These are phyloP conservation scores for Lycaena phlaeas DNA, from an alignment of 2,888 invertebrate genomes.

Conservation along the genomic window DNA sequence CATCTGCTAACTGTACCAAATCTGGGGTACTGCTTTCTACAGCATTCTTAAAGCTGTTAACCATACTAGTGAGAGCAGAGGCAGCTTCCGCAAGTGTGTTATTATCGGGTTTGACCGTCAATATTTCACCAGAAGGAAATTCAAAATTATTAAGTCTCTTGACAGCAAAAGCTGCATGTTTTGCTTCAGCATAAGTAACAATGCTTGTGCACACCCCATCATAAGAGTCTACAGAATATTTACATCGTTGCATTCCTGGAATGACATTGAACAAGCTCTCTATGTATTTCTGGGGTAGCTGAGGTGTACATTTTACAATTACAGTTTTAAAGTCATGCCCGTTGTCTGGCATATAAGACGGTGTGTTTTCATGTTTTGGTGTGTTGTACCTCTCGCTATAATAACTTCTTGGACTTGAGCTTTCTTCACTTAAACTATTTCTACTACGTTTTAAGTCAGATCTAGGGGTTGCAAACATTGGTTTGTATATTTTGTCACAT, in stretches of 20 bases:
- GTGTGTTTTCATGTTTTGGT: conserved; percentile 24
- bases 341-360: conserved; percentile 19
- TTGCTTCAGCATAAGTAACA: conserved; percentile 47
- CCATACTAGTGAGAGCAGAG: conserved; percentile 44
- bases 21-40: conserved; percentile 54
- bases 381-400: conserved; percentile 11
- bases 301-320: conserved; percentile 80
- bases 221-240: conserved; percentile 58
- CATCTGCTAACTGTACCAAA: conserved; percentile 80
- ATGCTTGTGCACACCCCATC: conserved; percentile 55
- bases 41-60: conserved; percentile 50
- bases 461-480: conserved; percentile 92
- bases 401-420: not conserved
- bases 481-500: conserved; percentile 87
- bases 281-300: conserved; percentile 81
- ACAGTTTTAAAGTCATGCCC: conserved; percentile 75
- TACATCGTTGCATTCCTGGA: conserved; percentile 71
- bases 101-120: conserved; percentile 80
- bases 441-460: conserved; percentile 56
- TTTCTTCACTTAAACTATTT: conserved; percentile 34
- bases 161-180: conserved; percentile 75
- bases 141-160: conserved; percentile 93
- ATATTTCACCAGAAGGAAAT: conserved; percentile 90
- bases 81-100: conserved; percentile 51
- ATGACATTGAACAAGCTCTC: conserved; percentile 90